Evolutionary conservation across 2,113 vertebrate species (phyloP).

Genomic region (Ibidorhyncha struthersii): DNA sequence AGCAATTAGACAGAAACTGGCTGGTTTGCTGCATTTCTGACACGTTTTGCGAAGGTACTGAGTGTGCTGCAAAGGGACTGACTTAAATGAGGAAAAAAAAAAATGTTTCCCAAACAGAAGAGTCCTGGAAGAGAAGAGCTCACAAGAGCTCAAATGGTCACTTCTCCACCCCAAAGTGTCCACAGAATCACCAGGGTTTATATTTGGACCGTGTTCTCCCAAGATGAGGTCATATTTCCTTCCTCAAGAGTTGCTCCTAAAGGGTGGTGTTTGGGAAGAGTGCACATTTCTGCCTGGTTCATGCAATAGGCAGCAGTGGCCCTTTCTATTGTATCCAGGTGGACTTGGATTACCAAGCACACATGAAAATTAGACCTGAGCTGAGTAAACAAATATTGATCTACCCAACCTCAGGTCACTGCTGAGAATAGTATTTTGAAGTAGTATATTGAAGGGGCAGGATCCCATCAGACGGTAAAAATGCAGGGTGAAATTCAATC

Average conservation of each 20-base stretch:
- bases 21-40: not conserved
- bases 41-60: not conserved
- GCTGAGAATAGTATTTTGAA: not conserved
- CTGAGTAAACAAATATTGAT: slow-evolving; percentile 46
- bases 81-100: not conserved
- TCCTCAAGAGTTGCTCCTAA: not conserved
- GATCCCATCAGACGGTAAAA: not conserved
- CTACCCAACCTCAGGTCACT: not conserved
- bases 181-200: not conserved
- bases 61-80: not conserved
- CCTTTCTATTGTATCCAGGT: not conserved
- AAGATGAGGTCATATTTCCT: not conserved
- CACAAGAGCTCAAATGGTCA: not conserved
- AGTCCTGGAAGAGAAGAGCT: not conserved
- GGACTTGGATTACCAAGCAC: not conserved
- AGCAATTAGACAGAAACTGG: not conserved
- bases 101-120: not conserved
- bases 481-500: not conserved
- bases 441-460: not conserved
- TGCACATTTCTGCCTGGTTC: not conserved
- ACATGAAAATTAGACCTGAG: not conserved
- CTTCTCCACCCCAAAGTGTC: not conserved
- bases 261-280: not conserved
- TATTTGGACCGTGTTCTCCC: not conserved
- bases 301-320: not conserved